Percentiles rank a stretch among this genome's conserved stretches.
phyloP scores from a whole-genome alignment of 2,797 vertebrate species.

The Chaunax sp. region DNA sequence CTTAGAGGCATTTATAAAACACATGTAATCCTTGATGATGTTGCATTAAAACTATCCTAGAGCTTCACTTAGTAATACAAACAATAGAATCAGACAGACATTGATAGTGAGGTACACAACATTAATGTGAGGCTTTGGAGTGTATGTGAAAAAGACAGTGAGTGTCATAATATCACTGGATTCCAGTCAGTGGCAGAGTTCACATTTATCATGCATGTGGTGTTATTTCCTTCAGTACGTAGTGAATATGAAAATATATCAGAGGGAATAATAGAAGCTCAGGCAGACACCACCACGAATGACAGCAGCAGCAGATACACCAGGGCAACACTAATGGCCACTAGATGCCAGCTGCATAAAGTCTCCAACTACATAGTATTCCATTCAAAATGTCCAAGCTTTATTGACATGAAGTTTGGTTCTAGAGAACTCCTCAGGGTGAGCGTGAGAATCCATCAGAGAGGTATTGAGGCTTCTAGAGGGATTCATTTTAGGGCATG shows the following conservation, averaged over 20 bases:
- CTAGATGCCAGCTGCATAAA: slow-evolving; percentile 5
- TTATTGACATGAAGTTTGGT: not conserved
- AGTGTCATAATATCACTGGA: slow-evolving; percentile 30
- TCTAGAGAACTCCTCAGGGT: not conserved
- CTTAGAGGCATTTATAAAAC: slow-evolving; percentile 53
- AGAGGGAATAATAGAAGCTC: not conserved
- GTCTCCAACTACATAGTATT: slow-evolving; percentile 21
- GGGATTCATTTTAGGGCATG: slow-evolving; percentile 6
- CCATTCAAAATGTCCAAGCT: not conserved
- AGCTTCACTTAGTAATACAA: slow-evolving; percentile 38
- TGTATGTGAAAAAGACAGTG: slow-evolving; percentile 26
- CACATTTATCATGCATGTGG: slow-evolving; percentile 1
- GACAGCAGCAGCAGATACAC: not conserved
- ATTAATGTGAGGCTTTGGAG: slow-evolving; percentile 8
- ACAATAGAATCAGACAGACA: slow-evolving; percentile 33
- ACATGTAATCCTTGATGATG: slow-evolving; percentile 53
- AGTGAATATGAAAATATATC: not conserved
- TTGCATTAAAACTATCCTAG: slow-evolving; percentile 69
- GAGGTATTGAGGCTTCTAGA: slow-evolving; percentile 35
- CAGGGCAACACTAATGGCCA: not conserved
- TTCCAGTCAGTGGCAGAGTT: slow-evolving; percentile 39
- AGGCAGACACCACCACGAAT: not conserved
- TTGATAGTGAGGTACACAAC: slow-evolving; percentile 23
- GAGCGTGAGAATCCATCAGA: slow-evolving; percentile 16
- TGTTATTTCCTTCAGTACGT: not conserved